Evolutionary conservation across 2,888 invertebrate species (phyloP).

Genomic region (Resseliella maxima): DNA sequence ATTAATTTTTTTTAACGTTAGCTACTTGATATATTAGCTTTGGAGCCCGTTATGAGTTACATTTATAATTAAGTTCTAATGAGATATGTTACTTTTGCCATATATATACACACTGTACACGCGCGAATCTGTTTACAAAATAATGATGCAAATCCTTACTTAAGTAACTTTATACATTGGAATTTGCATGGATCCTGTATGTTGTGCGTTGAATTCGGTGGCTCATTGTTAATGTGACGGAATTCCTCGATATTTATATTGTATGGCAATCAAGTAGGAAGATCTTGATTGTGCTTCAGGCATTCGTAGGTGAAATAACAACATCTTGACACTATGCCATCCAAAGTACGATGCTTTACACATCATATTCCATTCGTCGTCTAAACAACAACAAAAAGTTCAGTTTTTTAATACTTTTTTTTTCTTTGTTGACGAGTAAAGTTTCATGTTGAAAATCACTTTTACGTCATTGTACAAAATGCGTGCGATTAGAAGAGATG

Average conservation of each 20-base stretch:
- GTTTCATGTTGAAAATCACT: background rate
- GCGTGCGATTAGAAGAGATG: no score
- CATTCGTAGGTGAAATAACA: slow-evolving; percentile 10
- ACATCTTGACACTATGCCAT: background rate
- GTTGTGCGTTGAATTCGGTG: background rate
- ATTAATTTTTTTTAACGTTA: no score
- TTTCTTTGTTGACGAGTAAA: background rate
- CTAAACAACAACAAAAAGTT: background rate
- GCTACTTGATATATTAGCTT: no score
- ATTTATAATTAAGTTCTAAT: slow-evolving; percentile 38
- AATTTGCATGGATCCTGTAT: background rate
- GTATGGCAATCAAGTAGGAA: background rate
- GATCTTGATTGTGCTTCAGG: background rate
- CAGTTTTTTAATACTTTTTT: background rate
- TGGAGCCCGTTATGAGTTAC: background rate
- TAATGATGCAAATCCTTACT: background rate
- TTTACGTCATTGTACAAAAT: no score
- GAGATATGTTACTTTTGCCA: background rate
- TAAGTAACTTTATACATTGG: background rate
- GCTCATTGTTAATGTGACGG: background rate
- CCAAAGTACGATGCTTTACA: background rate
- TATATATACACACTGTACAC: background rate
- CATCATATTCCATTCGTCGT: background rate
- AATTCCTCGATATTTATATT: background rate
- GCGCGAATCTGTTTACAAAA: background rate